phyloP scores from a whole-genome alignment of 2,888 invertebrate species.

The Bombylius discolor region DNA sequence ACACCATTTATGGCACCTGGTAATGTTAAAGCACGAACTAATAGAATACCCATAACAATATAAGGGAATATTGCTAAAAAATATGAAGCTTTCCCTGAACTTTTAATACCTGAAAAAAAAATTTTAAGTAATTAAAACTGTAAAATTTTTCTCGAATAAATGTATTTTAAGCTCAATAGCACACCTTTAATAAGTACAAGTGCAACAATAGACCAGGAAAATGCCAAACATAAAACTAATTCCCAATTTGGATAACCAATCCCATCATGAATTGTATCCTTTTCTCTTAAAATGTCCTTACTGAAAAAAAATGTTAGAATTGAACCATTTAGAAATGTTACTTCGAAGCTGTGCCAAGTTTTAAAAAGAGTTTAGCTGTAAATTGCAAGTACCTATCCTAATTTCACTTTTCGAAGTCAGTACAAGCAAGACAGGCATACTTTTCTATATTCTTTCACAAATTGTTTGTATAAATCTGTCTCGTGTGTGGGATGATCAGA shows the following conservation, averaged over 20 bases:
- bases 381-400: too few relatives aligned
- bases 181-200: slow-evolving; percentile 39
- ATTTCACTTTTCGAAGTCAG: too few relatives aligned
- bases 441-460: too few relatives aligned
- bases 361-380: too few relatives aligned
- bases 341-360: too few relatives aligned
- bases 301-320: slow-evolving; percentile 23
- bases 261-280: slow-evolving; percentile 39
- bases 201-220: slow-evolving; percentile 42
- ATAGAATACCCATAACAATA: slow-evolving; percentile 43
- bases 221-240: slow-evolving; percentile 38
- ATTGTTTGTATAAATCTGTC: too few relatives aligned
- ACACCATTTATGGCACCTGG: slow-evolving; percentile 50
- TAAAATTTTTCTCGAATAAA: slow-evolving; percentile 34
- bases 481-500: too few relatives aligned
- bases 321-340: too few relatives aligned
- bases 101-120: slow-evolving; percentile 36
- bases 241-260: slow-evolving; percentile 44
- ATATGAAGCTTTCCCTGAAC: slow-evolving; percentile 52
- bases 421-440: too few relatives aligned
- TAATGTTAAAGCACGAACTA: slow-evolving; percentile 46
- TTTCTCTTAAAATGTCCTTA: slow-evolving; percentile 40
- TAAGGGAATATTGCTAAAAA: slow-evolving; percentile 58
- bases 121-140: slow-evolving; percentile 28
- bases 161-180: too few relatives aligned